Conservation (phyloP, 2,888 invertebrate species). For the Dyspetes luteomarginatus region DNA sequence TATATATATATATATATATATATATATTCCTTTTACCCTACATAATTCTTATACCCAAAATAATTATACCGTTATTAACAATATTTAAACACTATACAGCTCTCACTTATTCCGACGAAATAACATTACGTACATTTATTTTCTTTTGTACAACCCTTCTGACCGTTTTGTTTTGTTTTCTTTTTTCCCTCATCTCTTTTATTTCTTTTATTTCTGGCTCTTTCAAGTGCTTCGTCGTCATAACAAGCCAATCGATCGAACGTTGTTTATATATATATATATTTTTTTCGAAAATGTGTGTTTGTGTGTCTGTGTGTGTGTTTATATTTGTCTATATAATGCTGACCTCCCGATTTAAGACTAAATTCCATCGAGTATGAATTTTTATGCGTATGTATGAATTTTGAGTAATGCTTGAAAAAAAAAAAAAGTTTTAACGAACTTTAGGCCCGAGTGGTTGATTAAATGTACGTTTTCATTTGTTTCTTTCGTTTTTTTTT, state of each 20-base stretch:
- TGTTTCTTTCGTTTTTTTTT: background rate
- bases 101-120: slow-evolving; percentile 79
- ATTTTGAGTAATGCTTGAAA: too few species aligned
- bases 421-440: too few species aligned
- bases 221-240: slow-evolving; percentile 2
- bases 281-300: background rate
- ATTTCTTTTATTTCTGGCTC: slow-evolving; percentile 5
- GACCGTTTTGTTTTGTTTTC: slow-evolving; percentile 38
- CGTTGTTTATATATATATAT: slow-evolving; percentile 2
- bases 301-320: background rate
- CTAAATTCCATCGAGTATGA: slow-evolving; percentile 23
- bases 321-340: background rate
- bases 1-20: background rate
- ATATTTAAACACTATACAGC: slow-evolving; percentile 75
- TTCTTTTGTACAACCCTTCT: slow-evolving; percentile 52
- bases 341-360: slow-evolving; percentile 28
- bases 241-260: slow-evolving; percentile 27
- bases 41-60: slow-evolving; percentile 73
- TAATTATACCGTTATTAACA: slow-evolving; percentile 79
- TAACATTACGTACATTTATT: slow-evolving; percentile 78
- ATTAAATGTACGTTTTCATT: too few species aligned
- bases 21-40: slow-evolving; percentile 10
- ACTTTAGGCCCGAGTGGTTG: slow-evolving; percentile 47
- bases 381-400: background rate
- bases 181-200: slow-evolving; percentile 3